These are phyloP conservation scores for Manacus vitellinus DNA, from an alignment of 2,113 vertebrate genomes.

Conservation along the genomic window DNA sequence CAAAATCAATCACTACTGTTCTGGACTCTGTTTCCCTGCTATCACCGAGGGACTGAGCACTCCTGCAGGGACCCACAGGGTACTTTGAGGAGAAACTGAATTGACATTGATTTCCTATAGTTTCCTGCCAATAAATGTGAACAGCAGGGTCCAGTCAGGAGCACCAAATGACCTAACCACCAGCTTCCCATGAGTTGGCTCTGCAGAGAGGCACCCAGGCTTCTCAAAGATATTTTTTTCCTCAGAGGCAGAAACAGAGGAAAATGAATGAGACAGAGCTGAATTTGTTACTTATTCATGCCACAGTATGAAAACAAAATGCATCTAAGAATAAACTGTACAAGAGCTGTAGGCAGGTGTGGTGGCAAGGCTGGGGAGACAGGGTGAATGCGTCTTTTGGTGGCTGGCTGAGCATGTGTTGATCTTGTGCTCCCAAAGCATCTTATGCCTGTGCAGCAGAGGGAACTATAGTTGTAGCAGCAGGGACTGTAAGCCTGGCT, in stretches of 20 bases:
- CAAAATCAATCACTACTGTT: background rate
- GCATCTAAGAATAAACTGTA: background rate
- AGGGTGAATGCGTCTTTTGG: background rate
- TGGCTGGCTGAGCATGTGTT: background rate
- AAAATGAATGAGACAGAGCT: background rate
- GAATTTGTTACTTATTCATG: conserved; percentile 1
- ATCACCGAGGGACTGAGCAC: background rate
- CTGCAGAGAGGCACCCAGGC: background rate
- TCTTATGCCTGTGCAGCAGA: background rate
- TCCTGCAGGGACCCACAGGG: background rate
- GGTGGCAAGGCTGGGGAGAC: background rate
- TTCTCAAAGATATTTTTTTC: background rate
- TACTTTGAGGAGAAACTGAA: background rate
- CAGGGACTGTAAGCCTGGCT: background rate
- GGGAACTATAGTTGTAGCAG: background rate
- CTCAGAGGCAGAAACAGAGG: background rate
- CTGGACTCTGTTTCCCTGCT: background rate
- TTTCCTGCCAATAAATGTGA: background rate
- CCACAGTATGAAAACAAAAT: background rate
- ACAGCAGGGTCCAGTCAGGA: background rate
- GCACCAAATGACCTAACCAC: background rate
- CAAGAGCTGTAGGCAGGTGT: background rate
- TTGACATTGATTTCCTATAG: background rate
- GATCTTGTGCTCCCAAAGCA: background rate
- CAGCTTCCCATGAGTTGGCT: background rate